These are phyloP conservation scores for Dolichomitus sp. DNA, from an alignment of 2,888 invertebrate genomes.

Conservation along the genomic window DNA sequence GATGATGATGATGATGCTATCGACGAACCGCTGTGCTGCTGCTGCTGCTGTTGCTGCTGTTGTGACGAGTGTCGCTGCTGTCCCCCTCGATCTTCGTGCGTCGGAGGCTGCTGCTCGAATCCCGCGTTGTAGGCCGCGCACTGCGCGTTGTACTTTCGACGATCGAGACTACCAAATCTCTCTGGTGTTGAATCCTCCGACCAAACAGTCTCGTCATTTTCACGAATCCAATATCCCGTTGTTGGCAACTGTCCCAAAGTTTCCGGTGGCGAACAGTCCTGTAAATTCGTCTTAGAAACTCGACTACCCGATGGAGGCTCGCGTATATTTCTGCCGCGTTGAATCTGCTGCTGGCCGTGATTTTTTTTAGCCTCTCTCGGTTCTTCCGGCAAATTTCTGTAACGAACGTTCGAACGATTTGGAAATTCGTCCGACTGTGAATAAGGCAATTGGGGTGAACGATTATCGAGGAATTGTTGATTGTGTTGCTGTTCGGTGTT, in stretches of 20 bases:
- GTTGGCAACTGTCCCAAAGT: slow-evolving; percentile 69
- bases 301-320: slow-evolving; percentile 41
- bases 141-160: slow-evolving; percentile 86
- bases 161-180: slow-evolving; percentile 89
- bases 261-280: slow-evolving; percentile 44
- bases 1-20: slow-evolving; percentile 21
- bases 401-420: slow-evolving; percentile 49
- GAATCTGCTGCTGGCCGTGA: slow-evolving; percentile 18
- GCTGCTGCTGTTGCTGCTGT: slow-evolving; percentile 49
- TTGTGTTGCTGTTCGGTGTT: slow-evolving; percentile 35
- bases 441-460: slow-evolving; percentile 36
- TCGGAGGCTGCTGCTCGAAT: slow-evolving; percentile 60
- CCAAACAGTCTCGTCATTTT: slow-evolving; percentile 83
- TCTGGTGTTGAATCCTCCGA: slow-evolving; percentile 79
- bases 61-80: slow-evolving; percentile 35
- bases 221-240: slow-evolving; percentile 80
- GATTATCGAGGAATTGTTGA: slow-evolving; percentile 51
- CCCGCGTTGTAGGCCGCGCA: slow-evolving; percentile 70
- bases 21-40: slow-evolving; percentile 24
- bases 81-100: slow-evolving; percentile 48
- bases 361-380: slow-evolving; percentile 26
- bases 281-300: slow-evolving; percentile 52
- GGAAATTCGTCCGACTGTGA: slow-evolving; percentile 53
- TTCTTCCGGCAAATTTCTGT: slow-evolving; percentile 51
- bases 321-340: slow-evolving; percentile 42